These are phyloP conservation scores for Rhagologus leucostigma DNA, from an alignment of 2,113 vertebrate genomes.

Conservation along the genomic window DNA sequence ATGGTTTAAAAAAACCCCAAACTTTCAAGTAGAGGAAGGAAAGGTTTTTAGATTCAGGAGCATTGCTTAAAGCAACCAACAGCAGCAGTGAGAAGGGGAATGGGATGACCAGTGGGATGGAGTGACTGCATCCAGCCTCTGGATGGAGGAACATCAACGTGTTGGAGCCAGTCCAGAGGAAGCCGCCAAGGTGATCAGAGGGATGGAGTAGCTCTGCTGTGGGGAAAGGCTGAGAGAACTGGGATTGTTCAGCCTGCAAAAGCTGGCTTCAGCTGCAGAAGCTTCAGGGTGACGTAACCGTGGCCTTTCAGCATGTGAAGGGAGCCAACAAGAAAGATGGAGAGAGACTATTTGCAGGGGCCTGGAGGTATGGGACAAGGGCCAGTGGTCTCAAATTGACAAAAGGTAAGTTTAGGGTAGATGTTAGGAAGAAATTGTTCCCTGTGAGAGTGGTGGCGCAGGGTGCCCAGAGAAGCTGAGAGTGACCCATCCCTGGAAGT, in stretches of 20 bases:
- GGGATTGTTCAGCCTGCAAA: not conserved
- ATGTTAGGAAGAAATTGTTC: not conserved
- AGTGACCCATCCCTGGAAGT: not conserved
- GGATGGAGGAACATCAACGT: accelerated
- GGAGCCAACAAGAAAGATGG: not conserved
- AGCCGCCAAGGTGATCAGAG: not conserved
- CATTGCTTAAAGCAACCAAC: not conserved
- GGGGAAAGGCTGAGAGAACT: not conserved
- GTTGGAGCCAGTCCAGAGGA: not conserved
- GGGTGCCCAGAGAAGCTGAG: accelerated
- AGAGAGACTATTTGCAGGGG: not conserved
- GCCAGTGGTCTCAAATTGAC: not conserved
- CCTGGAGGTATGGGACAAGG: not conserved
- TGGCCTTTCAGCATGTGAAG: accelerated
- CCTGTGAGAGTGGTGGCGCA: not conserved
- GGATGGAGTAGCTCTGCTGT: not conserved
- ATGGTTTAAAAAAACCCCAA: not conserved
- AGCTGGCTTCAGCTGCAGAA: too few relatives aligned
- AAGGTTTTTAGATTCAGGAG: not conserved
- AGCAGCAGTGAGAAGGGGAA: not conserved
- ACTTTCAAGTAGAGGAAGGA: not conserved
- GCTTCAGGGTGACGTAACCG: not conserved
- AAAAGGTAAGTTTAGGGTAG: too few relatives aligned
- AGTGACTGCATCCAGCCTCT: not conserved
- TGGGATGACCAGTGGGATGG: not conserved